phyloP scores from a whole-genome alignment of 2,113 vertebrate genomes.

The Xenopus tropicalis region UCB_Xtro_10.0 CM004443.2:137750001-137750500 shows the following conservation, averaged over 20 bases:
- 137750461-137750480: no score
- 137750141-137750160: not conserved
- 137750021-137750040: not conserved
- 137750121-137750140: not conserved
- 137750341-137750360: no score
- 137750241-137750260: constrained; percentile 35
- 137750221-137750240: not conserved
- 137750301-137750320: no score
- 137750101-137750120: not conserved
- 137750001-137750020: not conserved
- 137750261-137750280: no score
- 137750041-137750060: constrained; percentile 8
- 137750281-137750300: no score
- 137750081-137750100: not conserved
- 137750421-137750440: no score
- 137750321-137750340: no score
- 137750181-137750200: constrained; percentile 4
- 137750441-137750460: no score
- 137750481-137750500: no score
- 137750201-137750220: not conserved
- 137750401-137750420: no score
- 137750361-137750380: no score
- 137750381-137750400: no score
- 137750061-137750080: not conserved
- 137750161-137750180: not conserved